Conservation (phyloP, 2,888 invertebrate genomes). For the Volucella inanis region DNA sequence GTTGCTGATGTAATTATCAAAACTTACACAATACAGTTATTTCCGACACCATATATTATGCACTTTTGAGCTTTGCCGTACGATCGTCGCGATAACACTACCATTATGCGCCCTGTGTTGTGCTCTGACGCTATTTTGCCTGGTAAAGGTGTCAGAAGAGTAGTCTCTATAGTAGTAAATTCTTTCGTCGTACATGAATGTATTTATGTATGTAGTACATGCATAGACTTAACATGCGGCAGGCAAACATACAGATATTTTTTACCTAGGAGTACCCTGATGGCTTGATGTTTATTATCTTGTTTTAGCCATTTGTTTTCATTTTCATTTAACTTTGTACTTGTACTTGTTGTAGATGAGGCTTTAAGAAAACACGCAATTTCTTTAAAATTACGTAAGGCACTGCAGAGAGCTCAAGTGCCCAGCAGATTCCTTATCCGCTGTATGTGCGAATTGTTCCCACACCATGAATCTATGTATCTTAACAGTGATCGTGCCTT, state of each 20-base stretch:
- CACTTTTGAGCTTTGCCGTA: constrained; percentile 45
- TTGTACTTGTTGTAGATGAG: not conserved
- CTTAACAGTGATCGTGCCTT: constrained; percentile 10
- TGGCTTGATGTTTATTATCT: constrained; percentile 10
- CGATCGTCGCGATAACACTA: constrained; percentile 33
- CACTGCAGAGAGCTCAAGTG: constrained; percentile 25
- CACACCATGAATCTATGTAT: not conserved
- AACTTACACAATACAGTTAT: constrained; percentile 60
- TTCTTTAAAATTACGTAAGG: constrained; percentile 42
- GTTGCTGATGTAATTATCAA: constrained; percentile 66
- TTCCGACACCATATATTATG: constrained; percentile 28
- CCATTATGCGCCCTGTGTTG: not conserved
- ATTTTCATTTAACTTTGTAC: constrained; percentile 13
- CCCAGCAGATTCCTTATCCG: constrained; percentile 36
- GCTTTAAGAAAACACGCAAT: constrained; percentile 34
- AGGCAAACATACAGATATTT: too few relatives aligned
- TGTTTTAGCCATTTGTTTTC: constrained; percentile 30
- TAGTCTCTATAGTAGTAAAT: constrained; percentile 34
- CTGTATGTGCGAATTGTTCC: not conserved
- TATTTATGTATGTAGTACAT: not conserved
- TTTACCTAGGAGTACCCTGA: constrained; percentile 18
- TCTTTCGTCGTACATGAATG: constrained; percentile 6
- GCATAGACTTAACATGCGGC: too few relatives aligned
- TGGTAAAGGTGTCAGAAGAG: constrained; percentile 37
- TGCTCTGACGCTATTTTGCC: not conserved